These are phyloP conservation scores for Rachycentron canadum DNA, from an alignment of 2,797 vertebrate species.

Conservation along the genomic window DNA sequence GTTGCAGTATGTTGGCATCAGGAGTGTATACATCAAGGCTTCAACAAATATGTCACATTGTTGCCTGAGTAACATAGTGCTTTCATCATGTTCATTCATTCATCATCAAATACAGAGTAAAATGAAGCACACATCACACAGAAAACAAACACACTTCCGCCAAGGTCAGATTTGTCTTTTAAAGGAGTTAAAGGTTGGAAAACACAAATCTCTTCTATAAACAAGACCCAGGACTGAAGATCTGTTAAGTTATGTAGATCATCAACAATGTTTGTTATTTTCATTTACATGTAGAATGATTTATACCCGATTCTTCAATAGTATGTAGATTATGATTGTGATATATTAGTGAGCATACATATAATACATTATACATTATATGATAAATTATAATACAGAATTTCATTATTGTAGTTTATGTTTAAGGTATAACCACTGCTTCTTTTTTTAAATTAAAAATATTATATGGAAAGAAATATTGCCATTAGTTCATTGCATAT, in stretches of 20 bases:
- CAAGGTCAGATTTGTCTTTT: constrained; percentile 25
- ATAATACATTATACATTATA: no score
- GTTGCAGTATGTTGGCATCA: constrained; percentile 37
- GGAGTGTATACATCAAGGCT: constrained; percentile 17
- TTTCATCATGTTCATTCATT: constrained; percentile 19
- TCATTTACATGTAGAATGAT: neutral
- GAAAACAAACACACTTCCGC: constrained; percentile 12
- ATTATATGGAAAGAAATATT: no score
- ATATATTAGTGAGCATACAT: no score
- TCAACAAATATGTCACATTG: constrained; percentile 39
- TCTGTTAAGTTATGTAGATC: neutral
- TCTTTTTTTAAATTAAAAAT: no score
- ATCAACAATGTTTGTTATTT: neutral
- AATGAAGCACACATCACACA: constrained; percentile 14
- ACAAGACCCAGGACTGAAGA: neutral
- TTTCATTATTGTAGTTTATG: no score
- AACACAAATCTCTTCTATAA: neutral
- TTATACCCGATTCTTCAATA: neutral
- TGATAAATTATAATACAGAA: no score
- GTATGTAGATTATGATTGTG: neutral
- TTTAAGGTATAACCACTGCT: no score
- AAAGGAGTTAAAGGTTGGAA: constrained; percentile 11
- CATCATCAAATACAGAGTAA: constrained; percentile 16
- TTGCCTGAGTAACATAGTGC: constrained; percentile 12
- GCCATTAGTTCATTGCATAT: no score